Conservation (phyloP, 2,797 vertebrate genomes). For the Myotis planiceps region DNA sequence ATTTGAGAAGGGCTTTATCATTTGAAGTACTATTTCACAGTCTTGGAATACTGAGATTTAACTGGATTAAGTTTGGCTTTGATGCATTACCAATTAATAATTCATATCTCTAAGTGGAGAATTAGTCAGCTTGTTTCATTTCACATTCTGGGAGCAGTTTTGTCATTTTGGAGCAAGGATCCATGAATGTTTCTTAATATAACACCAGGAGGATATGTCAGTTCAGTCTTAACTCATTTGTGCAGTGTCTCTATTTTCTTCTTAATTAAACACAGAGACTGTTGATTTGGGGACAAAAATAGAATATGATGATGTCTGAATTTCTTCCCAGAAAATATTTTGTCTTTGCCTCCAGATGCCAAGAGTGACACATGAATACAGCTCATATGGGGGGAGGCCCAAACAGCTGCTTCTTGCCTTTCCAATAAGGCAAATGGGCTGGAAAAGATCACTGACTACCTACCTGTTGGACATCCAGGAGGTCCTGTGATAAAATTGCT, state of each 20-base stretch:
- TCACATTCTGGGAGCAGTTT: conserved; percentile 56
- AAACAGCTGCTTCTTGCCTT: background rate
- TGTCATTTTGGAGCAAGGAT: conserved; percentile 59
- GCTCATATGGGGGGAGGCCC: background rate
- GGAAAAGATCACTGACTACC: background rate
- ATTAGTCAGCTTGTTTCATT: conserved; percentile 66
- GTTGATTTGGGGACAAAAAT: conserved; percentile 62
- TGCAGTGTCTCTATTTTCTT: conserved; percentile 64
- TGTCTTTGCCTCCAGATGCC: conserved; percentile 65
- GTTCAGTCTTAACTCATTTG: conserved; percentile 56
- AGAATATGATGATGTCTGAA: conserved; percentile 67
- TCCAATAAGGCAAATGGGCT: background rate
- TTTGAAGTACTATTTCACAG: background rate
- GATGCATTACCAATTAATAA: conserved; percentile 56
- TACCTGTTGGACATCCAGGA: background rate
- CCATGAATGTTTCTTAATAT: conserved; percentile 70
- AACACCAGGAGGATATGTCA: conserved; percentile 61
- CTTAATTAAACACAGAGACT: conserved; percentile 75
- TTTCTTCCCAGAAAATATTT: conserved; percentile 72
- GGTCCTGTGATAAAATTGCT: background rate
- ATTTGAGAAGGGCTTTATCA: background rate
- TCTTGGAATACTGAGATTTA: background rate
- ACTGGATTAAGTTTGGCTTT: conserved; percentile 6
- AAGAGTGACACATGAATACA: conserved; percentile 43
- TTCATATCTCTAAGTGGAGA: conserved; percentile 59